Percentiles rank a stretch among this genome's conserved stretches.
phyloP scores from a whole-genome alignment of 2,888 invertebrate genomes.

The Dynastes tityus region DNA sequence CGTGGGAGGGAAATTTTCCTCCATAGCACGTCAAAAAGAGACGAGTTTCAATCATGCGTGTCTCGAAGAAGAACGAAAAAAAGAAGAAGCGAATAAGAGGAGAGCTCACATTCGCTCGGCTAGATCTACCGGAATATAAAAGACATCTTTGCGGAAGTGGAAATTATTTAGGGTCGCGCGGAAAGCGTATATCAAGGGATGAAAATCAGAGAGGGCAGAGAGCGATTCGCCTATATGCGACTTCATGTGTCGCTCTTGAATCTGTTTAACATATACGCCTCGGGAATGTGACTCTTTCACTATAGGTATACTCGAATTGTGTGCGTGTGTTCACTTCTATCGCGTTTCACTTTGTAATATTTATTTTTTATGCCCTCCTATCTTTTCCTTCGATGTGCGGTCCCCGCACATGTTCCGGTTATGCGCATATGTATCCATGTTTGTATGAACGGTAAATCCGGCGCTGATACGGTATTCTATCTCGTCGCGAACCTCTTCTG shows the following conservation, averaged over 20 bases:
- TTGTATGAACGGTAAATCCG: conserved; percentile 13
- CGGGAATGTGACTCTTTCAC: conserved; percentile 17
- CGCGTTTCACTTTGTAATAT: conserved; percentile 37
- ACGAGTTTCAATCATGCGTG: conserved; percentile 36
- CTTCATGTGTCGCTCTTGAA: not conserved
- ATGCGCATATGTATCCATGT: not conserved
- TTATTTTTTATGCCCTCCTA: conserved; percentile 37
- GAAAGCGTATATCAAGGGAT: conserved; percentile 34
- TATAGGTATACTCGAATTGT: not conserved
- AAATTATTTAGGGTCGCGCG: conserved; percentile 44
- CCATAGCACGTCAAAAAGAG: conserved; percentile 22
- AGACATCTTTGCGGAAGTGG: conserved; percentile 45
- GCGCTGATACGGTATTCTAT: conserved; percentile 28
- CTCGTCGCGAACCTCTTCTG: conserved; percentile 9
- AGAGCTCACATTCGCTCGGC: conserved; percentile 2
- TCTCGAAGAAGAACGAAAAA: not conserved
- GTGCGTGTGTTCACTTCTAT: conserved; percentile 32
- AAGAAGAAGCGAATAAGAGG: not conserved
- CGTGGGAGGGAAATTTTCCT: not conserved
- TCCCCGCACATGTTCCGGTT: not conserved
- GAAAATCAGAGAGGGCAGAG: not conserved
- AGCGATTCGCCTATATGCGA: conserved; percentile 1
- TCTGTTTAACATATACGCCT: conserved; percentile 41
- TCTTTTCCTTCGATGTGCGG: not conserved
- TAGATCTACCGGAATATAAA: conserved; percentile 41